Conservation (phyloP, 2,113 vertebrate genomes). For the Psittacus erithacus region DNA sequence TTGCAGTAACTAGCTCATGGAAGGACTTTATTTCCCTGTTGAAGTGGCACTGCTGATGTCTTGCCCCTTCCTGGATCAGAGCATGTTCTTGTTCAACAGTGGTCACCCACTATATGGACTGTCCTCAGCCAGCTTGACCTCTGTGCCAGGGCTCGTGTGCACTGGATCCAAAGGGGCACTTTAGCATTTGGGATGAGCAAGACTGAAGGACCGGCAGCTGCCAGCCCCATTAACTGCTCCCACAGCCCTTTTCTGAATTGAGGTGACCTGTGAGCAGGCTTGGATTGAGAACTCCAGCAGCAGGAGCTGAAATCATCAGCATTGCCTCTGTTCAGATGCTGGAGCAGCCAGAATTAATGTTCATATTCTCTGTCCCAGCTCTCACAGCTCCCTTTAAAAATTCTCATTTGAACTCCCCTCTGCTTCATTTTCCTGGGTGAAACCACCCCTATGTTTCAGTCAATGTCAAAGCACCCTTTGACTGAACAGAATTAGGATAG, state of each 20-base stretch:
- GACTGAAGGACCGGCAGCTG: not conserved
- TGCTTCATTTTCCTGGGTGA: not conserved
- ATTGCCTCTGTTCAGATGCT: not conserved
- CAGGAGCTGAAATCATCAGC: not conserved
- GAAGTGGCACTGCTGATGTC: not conserved
- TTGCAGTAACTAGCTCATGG: not conserved
- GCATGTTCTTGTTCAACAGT: fast-evolving
- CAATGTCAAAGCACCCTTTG: conserved; percentile 1
- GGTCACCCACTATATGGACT: not conserved
- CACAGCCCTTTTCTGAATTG: not conserved
- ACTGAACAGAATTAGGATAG: conserved; percentile 11
- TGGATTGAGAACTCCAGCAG: not conserved
- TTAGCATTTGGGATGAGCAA: not conserved
- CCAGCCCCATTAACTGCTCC: not conserved
- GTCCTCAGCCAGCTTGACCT: fast-evolving
- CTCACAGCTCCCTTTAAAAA: not conserved
- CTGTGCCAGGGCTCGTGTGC: not conserved
- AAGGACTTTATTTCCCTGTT: not conserved
- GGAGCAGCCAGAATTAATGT: not conserved
- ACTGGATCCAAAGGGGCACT: not conserved
- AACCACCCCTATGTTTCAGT: not conserved
- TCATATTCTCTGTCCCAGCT: not conserved
- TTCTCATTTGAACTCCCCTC: not conserved
- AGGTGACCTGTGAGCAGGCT: not conserved
- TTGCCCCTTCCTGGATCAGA: not conserved